Evolutionary conservation across 1,140 invertebrate species (phyloP), one percentile per base, ranked within the genome.

Genomic region (Nasonia vitripennis): DNA sequence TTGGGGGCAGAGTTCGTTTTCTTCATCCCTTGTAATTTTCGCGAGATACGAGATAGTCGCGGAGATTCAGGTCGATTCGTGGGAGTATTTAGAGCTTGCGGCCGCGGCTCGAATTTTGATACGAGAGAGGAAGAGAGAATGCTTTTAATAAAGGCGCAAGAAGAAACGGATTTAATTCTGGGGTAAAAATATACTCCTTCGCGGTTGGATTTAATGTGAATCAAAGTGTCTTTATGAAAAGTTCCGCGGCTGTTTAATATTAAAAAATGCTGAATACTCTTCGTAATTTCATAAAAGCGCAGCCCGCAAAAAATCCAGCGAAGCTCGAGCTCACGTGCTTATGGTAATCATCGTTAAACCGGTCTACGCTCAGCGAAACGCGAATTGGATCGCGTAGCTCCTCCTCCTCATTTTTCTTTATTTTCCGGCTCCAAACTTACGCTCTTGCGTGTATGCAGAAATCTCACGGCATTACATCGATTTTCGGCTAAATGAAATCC

Each of bases 51-150:
- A 17, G 51, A 55, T 12, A 14, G 7, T n/a, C 41, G 17, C 2
- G 7, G 14, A 80, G 80, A 89, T 90, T 88, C 87, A 88, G 86
- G 75, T 34, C 87, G 86, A 67, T 74, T 77, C 78, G 78, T 74
- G 31, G 41, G 86, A 80, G 86, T 86, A 87, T 89, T 89, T 87
- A 87, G 83, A 45, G 81, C 23, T 75, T 83, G 27, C 23, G 37
- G 20, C 34, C 45, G n/a, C 7, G 14, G 41, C 27, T 55, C 62
- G 67, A 78, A 84, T 84, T 84, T 84, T 71, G 62, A 74, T 73
- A 45, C 75, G 62, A 51, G 45, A 67, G 7, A 51, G 27, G 41
- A n/a, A 41, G 34, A 51, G 41, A 71, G 37, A 71, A 62, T 45
- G 78, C 78, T 78, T 67, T 80, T 85, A 85, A 74, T 85, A 37